These are phyloP conservation scores for Germaria angustata DNA, from an alignment of 2,888 invertebrate genomes.

Conservation along the genomic window DNA sequence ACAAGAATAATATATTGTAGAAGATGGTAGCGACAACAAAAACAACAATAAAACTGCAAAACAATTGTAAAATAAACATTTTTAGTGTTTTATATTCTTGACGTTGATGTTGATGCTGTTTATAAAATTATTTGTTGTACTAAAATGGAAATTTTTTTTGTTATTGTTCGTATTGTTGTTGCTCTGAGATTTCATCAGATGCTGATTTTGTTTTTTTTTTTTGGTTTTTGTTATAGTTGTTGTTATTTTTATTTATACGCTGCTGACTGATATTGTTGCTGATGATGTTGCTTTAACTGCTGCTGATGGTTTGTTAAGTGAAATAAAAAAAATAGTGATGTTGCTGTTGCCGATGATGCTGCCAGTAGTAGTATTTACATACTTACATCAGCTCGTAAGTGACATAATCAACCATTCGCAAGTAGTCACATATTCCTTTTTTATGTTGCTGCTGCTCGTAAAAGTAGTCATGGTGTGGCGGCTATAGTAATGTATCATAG, in stretches of 20 bases:
- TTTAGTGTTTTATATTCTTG: conserved; percentile 71
- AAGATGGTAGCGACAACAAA: conserved; percentile 22
- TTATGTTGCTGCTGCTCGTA: conserved; percentile 37
- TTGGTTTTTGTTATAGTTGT: not conserved
- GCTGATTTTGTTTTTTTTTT: conserved; percentile 47
- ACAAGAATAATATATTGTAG: conserved; percentile 49
- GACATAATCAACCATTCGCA: conserved; percentile 62
- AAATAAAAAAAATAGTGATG: conserved; percentile 48
- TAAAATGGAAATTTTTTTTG: conserved; percentile 62
- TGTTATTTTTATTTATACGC: conserved; percentile 40
- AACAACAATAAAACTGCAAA: conserved; percentile 44
- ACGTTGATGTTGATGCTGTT: conserved; percentile 63
- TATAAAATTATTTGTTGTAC: conserved; percentile 62
- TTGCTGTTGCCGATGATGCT: conserved; percentile 44
- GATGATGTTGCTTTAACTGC: conserved; percentile 37
- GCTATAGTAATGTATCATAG: conserved; percentile 56
- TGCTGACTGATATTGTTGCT: conserved; percentile 49
- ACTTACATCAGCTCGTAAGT: conserved; percentile 30
- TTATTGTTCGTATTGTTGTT: conserved; percentile 36
- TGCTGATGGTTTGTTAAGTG: conserved; percentile 63
- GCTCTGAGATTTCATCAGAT: conserved; percentile 63
- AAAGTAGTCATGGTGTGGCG: conserved; percentile 42
- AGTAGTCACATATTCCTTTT: conserved; percentile 42
- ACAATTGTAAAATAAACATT: conserved; percentile 63
- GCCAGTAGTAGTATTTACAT: conserved; percentile 5